Evolutionary conservation across 2,797 vertebrate genomes (phyloP).

Genomic region (Graptemys geographica): DNA sequence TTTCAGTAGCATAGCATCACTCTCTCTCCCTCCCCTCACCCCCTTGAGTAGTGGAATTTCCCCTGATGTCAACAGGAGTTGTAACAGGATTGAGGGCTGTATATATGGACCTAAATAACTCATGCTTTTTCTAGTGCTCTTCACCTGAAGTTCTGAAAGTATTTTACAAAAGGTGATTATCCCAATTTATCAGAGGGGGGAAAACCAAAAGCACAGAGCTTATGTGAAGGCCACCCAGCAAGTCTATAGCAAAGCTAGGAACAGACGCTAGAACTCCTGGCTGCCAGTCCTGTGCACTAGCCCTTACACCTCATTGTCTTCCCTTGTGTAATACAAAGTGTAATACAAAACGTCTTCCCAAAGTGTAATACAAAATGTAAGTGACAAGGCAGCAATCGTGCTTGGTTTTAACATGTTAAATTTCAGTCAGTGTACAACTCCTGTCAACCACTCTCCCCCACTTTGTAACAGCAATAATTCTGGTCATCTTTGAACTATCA

Average conservation of each 20-base stretch:
- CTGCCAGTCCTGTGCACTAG: background rate
- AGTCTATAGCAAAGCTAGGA: background rate
- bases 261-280: background rate
- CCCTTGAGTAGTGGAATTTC: background rate
- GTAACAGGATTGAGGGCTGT: background rate
- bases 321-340: background rate
- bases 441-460: background rate
- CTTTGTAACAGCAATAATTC: background rate
- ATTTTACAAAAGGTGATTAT: background rate
- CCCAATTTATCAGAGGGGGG: background rate
- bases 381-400: background rate
- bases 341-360: background rate
- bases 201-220: background rate
- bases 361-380: background rate
- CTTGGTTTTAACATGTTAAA: background rate
- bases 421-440: background rate
- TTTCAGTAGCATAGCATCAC: background rate
- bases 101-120: background rate
- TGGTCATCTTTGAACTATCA: conserved; percentile 1
- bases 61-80: background rate
- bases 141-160: background rate
- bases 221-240: background rate
- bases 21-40: background rate
- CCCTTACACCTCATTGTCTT: background rate
- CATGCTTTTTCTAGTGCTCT: background rate